phyloP scores from a whole-genome alignment of 2,113 vertebrate species.

The Amphilophus citrinellus region DNA sequence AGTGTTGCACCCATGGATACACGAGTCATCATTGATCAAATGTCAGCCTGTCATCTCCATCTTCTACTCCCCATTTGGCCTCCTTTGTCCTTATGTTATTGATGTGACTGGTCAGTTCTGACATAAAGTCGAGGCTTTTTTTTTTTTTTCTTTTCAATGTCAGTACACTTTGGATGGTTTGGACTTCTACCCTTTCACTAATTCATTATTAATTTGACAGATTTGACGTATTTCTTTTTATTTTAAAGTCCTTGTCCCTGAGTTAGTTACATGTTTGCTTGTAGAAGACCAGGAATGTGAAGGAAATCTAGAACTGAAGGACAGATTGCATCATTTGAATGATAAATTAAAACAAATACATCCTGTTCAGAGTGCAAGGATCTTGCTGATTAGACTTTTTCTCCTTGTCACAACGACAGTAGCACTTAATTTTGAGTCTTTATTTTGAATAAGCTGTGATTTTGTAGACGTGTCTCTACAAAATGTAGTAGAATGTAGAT shows the following conservation, averaged over 20 bases:
- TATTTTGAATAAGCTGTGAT: conserved; percentile 2
- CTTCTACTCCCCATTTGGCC: conserved; percentile 28
- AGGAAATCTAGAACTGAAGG: neutral
- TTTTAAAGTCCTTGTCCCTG: neutral
- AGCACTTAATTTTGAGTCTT: conserved; percentile 52
- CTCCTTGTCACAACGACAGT: conserved; percentile 20
- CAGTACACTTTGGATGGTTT: neutral
- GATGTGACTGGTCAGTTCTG: conserved; percentile 46
- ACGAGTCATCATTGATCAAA: conserved; percentile 65
- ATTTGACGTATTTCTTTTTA: neutral
- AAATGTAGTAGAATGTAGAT: neutral
- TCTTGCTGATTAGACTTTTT: conserved; percentile 10
- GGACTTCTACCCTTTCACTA: neutral
- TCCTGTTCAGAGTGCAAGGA: conserved; percentile 10
- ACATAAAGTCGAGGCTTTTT: conserved; percentile 19
- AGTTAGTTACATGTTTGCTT: neutral
- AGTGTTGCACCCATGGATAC: conserved; percentile 43
- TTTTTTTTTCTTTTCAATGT: neutral
- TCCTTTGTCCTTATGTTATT: conserved; percentile 38
- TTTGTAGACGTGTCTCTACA: conserved; percentile 28
- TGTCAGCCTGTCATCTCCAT: conserved; percentile 57
- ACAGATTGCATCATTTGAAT: neutral
- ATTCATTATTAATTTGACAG: neutral
- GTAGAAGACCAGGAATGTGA: neutral
- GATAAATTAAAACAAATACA: neutral